A percentile compares a stretch with the other conserved stretches of the same genome.
Evolutionary conservation across 2,113 vertebrate genomes (phyloP).

Genomic region (Sula dactylatra): DNA sequence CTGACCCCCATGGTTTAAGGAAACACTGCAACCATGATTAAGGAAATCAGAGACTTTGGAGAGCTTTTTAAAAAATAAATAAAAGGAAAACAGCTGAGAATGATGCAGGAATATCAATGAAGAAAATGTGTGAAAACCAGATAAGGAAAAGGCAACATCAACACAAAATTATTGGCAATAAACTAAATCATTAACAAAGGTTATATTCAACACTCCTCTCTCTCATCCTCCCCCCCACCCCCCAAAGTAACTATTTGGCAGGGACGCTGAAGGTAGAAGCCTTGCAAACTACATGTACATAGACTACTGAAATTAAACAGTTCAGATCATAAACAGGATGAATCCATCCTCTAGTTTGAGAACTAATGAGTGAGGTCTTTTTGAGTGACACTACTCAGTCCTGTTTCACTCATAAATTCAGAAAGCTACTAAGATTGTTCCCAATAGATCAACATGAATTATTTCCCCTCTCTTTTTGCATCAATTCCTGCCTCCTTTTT

Average conservation of each 20-base stretch:
- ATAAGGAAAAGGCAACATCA: slow-evolving; percentile 22
- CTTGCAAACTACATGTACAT: not conserved
- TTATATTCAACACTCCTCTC: not conserved
- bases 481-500: not conserved
- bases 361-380: not conserved
- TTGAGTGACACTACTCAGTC: not conserved
- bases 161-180: slow-evolving; percentile 13
- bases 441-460: not conserved
- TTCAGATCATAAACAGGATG: not conserved
- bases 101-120: slow-evolving; percentile 21
- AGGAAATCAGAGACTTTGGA: not conserved
- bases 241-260: not conserved
- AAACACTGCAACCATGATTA: not conserved
- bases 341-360: not conserved
- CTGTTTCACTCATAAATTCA: not conserved
- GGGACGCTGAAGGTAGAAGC: not conserved
- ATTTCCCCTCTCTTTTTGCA: not conserved
- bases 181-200: not conserved
- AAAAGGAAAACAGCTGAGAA: not conserved
- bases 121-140: slow-evolving; percentile 42
- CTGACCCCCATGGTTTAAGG: not conserved
- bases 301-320: not conserved
- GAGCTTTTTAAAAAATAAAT: not conserved
- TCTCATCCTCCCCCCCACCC: too few species aligned
- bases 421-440: not conserved